A percentile compares a stretch with the other conserved stretches of the same genome.
These are phyloP conservation scores for Dicyrtoma fusca DNA, from an alignment of 2,888 invertebrate genomes.

Conservation along the genomic window DNA sequence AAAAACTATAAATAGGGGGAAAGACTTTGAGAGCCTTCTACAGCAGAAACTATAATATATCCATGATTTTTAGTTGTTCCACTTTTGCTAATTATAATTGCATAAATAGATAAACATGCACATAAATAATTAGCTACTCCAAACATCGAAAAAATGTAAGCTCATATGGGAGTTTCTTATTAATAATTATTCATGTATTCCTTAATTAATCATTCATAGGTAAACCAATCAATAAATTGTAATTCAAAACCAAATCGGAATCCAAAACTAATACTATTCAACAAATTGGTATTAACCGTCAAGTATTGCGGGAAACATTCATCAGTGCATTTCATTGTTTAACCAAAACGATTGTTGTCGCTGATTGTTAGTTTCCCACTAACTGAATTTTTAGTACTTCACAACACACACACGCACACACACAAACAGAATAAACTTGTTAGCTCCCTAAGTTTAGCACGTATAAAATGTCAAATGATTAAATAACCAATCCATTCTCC, in stretches of 20 bases:
- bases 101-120: too few species aligned
- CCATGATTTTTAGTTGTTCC: too few species aligned
- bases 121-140: too few species aligned
- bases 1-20: too few species aligned
- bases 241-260: neutral
- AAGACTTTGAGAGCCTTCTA: too few species aligned
- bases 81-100: too few species aligned
- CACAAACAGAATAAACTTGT: neutral
- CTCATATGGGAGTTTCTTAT: too few species aligned
- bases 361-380: slow-evolving; percentile 14
- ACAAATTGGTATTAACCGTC: slow-evolving; percentile 37
- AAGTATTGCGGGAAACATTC: slow-evolving; percentile 47
- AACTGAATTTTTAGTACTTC: neutral
- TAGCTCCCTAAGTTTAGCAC: neutral
- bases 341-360: neutral
- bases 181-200: too few species aligned
- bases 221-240: too few species aligned
- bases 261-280: neutral
- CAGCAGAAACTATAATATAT: too few species aligned
- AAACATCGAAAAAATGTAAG: too few species aligned
- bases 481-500: slow-evolving; percentile 1
- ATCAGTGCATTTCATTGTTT: slow-evolving; percentile 48
- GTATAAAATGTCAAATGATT: neutral
- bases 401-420: slow-evolving; percentile 18
- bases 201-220: too few species aligned